Percentiles rank a stretch among this genome's conserved stretches.
These are phyloP conservation scores for Luperina testacea DNA, from an alignment of 2,888 invertebrate genomes.

Conservation along the genomic window DNA sequence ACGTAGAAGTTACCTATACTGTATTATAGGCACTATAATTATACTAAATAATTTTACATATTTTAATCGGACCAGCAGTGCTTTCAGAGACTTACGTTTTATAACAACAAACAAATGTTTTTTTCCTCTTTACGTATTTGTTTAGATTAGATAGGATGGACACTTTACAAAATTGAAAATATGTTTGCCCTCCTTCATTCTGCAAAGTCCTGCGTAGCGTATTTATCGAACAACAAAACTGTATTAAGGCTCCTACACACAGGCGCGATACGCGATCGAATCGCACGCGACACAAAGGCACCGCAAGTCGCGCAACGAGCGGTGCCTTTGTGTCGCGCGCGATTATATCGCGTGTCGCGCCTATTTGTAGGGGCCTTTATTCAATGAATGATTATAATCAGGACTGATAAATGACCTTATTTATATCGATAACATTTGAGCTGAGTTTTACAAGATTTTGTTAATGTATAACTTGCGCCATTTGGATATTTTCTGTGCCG, in stretches of 20 bases:
- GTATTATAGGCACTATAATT: too few species aligned
- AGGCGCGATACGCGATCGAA: too few species aligned
- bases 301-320: too few species aligned
- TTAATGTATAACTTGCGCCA: not conserved
- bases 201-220: not conserved
- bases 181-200: not conserved
- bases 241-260: too few species aligned
- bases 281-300: too few species aligned
- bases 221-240: constrained; percentile 1
- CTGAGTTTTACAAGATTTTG: not conserved
- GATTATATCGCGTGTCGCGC: too few species aligned
- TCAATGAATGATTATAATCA: not conserved
- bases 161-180: not conserved
- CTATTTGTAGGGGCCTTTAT: too few species aligned
- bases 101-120: not conserved
- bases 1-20: not conserved
- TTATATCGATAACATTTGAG: not conserved
- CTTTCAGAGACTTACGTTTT: not conserved
- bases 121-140: not conserved
- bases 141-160: not conserved
- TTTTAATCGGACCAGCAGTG: not conserved
- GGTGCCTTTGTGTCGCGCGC: too few species aligned
- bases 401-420: not conserved
- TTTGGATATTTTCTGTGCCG: not conserved
- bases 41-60: too few species aligned